These are phyloP conservation scores for Neoitamus cyanurus DNA, from an alignment of 2,888 invertebrate genomes.

Conservation along the genomic window DNA sequence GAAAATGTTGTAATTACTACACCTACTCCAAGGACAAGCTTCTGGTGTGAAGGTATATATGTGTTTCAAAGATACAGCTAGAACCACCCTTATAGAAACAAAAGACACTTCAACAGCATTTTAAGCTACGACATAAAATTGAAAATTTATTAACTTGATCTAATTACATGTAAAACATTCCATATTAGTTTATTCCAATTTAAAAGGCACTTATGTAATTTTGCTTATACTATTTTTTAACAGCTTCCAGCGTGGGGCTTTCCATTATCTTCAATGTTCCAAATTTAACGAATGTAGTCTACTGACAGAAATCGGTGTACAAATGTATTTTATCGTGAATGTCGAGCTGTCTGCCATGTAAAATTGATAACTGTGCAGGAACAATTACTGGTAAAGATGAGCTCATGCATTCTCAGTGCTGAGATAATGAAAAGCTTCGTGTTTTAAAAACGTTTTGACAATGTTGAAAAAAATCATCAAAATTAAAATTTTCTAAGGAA, in stretches of 20 bases:
- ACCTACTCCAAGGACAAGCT: not conserved
- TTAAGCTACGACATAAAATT: not conserved
- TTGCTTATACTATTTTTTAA: not conserved
- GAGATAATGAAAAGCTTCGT: constrained; percentile 5
- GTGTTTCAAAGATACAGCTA: not conserved
- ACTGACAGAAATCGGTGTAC: not conserved
- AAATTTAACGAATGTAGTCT: not conserved
- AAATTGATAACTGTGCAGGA: not conserved
- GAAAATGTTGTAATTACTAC: not conserved
- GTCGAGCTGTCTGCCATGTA: not conserved
- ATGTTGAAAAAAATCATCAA: not conserved
- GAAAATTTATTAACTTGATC: not conserved
- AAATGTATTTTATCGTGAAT: not conserved
- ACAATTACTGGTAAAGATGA: not conserved
- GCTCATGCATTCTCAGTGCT: not conserved
- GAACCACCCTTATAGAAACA: not conserved
- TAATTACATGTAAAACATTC: not conserved
- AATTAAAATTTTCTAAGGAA: not conserved
- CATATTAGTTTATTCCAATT: not conserved
- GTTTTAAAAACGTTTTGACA: not conserved
- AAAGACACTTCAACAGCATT: not conserved
- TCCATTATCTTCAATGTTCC: not conserved
- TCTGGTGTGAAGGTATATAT: not conserved
- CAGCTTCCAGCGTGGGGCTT: not conserved
- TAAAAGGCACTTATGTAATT: not conserved